phyloP scores from a whole-genome alignment of 2,888 invertebrate genomes.

The Gryllus longicercus region DNA sequence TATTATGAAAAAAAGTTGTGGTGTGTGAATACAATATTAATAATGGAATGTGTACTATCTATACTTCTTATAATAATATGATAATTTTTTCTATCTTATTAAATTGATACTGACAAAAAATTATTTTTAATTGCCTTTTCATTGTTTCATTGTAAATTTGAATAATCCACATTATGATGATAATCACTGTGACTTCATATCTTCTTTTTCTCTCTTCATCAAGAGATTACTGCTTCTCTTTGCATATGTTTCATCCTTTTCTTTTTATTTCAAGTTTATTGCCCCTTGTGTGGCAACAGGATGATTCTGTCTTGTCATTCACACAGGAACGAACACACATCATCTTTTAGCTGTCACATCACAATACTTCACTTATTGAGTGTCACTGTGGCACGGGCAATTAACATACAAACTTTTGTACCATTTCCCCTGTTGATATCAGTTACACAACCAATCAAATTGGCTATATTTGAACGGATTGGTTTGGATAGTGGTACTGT shows the following conservation, averaged over 20 bases:
- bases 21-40: conserved; percentile 5
- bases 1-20: conserved; percentile 11
- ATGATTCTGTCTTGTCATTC: too few species aligned
- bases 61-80: conserved; percentile 7
- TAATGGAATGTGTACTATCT: not conserved
- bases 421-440: too few species aligned
- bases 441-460: too few species aligned
- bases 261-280: not conserved
- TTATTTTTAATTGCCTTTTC: not conserved
- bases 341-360: too few species aligned
- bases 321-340: too few species aligned
- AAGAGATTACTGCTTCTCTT: not conserved
- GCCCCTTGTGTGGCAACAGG: too few species aligned
- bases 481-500: too few species aligned
- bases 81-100: not conserved
- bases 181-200: too few species aligned
- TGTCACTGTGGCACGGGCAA: too few species aligned
- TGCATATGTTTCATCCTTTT: not conserved
- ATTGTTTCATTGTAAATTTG: not conserved
- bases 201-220: not conserved
- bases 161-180: not conserved
- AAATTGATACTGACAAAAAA: not conserved
- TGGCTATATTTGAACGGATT: too few species aligned
- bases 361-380: too few species aligned
- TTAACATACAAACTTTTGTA: too few species aligned